Base-by-base conservation (phyloP, 2,113 vertebrate genomes). In the Callithrix jacchus region DNA sequence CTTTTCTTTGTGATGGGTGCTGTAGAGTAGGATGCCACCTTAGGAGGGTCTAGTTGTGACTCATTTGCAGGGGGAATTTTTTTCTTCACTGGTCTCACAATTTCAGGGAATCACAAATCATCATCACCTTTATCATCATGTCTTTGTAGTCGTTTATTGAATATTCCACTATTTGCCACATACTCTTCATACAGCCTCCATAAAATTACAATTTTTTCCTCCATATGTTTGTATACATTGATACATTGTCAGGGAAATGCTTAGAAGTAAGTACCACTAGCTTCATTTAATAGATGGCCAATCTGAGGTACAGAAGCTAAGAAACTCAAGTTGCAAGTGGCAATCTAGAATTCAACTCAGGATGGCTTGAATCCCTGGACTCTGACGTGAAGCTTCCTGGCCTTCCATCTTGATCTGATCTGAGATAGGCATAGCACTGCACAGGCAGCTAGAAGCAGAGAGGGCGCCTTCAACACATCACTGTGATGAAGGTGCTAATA, bases 31-130 rank as follows among this genome's bases (percentile, higher is more conserved):
- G 32, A 1, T 77, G 30, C 61, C 11, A n/a, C 25, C 68, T 30
- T 20, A 16, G 13, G 73, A 42, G 1, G 17, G 9, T 42, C 23
- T 73, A 37, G 27, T 45, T 76, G 25, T 89, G 37, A 95, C 16
- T 52, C 0, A 80, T 89, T 84, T 81, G 3, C 30, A 85, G 21
- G 32, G 16, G 20, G 87, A 2, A 56, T 45, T 61, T 83, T 93
- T 87, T 87, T 91, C 21, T 86, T 92, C 32, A 37, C 20, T 64
- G 32, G 30, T 35, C 42, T 96, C n/a, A 80, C 7, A 80, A 0
- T 37, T 89, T 89, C 49, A 95, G 47, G 45, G 40, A 64, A 80
- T 94, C 61, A 42, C 42, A 89, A 87, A 54, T 91, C 16, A n/a
- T 49, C 16, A 47, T 42, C 6, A 68, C 27, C 1, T 42, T 77